These are phyloP conservation scores for Drosophila pandora DNA, from an alignment of 1,140 invertebrate genomes.

Conservation along the genomic window DNA sequence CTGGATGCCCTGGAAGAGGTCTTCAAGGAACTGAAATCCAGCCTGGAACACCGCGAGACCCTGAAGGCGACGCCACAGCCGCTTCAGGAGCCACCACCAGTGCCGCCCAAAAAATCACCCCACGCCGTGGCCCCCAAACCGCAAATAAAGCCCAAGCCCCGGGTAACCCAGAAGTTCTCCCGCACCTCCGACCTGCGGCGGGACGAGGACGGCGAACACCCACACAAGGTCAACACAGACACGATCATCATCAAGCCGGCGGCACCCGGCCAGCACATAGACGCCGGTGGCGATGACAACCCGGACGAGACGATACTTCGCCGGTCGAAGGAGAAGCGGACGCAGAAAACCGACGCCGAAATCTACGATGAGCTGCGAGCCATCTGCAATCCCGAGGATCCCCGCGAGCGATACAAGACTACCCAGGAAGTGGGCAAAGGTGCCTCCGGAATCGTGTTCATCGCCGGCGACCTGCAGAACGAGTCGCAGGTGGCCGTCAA, in stretches of 20 bases:
- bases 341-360: conserved; percentile 90
- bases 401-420: conserved; percentile 90
- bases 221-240: conserved; percentile 83
- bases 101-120: conserved; percentile 81
- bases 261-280: conserved; percentile 18
- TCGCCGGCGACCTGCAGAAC: conserved; percentile 91
- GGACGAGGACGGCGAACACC: conserved; percentile 41
- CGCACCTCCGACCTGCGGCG: conserved; percentile 71
- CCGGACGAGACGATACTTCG: conserved; percentile 85
- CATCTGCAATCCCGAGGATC: conserved; percentile 91
- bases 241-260: conserved; percentile 83
- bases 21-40: conserved; percentile 76
- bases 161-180: conserved; percentile 75
- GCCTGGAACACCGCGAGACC: conserved; percentile 70
- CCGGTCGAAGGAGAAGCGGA: conserved; percentile 86
- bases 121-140: conserved; percentile 82
- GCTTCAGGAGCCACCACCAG: conserved; percentile 83
- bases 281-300: conserved; percentile 58
- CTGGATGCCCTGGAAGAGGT: conserved; percentile 71
- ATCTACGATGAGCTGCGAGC: conserved; percentile 92
- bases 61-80: conserved; percentile 48
- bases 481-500: conserved; percentile 95
- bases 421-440: conserved; percentile 95
- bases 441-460: conserved; percentile 96
- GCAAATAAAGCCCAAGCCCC: conserved; percentile 79